Evolutionary conservation across 2,797 vertebrate species (phyloP).

Genomic region (Melanitta fusca): DNA sequence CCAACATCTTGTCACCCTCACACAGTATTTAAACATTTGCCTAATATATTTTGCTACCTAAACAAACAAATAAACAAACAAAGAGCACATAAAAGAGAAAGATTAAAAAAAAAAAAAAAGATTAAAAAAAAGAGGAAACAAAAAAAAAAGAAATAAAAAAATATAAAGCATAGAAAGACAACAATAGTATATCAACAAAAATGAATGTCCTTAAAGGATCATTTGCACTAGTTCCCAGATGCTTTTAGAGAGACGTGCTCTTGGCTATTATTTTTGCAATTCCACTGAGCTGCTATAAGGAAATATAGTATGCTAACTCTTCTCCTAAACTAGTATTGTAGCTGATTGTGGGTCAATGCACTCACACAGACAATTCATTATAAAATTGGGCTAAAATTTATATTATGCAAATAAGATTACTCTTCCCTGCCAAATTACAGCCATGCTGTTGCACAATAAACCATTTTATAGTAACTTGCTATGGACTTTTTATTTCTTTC

Average conservation of each 20-base stretch:
- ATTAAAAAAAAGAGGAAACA: background rate
- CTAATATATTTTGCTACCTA: background rate
- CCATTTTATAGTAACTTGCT: background rate
- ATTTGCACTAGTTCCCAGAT: constrained; percentile 17
- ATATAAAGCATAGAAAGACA: background rate
- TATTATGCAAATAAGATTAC: constrained; percentile 55
- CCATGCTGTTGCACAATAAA: constrained; percentile 15
- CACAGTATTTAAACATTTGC: background rate
- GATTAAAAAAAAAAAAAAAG: background rate
- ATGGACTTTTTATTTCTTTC: constrained; percentile 15
- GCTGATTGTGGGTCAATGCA: background rate
- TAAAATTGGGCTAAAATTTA: constrained; percentile 47
- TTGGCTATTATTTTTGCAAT: constrained; percentile 38
- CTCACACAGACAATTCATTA: constrained; percentile 19
- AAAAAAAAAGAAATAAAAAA: too few species aligned
- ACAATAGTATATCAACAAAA: background rate
- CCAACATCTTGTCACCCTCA: background rate
- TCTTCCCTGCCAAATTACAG: constrained; percentile 30
- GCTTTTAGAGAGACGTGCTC: constrained; percentile 24
- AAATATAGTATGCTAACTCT: constrained; percentile 25
- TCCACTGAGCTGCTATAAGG: constrained; percentile 7
- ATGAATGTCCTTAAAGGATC: background rate
- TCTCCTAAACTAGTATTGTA: background rate
- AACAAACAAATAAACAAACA: background rate
- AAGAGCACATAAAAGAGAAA: too few species aligned